These are phyloP conservation scores for Phymanthus crucifer DNA, from an alignment of 92 coral and sea anemone genomes.

Conservation along the genomic window DNA sequence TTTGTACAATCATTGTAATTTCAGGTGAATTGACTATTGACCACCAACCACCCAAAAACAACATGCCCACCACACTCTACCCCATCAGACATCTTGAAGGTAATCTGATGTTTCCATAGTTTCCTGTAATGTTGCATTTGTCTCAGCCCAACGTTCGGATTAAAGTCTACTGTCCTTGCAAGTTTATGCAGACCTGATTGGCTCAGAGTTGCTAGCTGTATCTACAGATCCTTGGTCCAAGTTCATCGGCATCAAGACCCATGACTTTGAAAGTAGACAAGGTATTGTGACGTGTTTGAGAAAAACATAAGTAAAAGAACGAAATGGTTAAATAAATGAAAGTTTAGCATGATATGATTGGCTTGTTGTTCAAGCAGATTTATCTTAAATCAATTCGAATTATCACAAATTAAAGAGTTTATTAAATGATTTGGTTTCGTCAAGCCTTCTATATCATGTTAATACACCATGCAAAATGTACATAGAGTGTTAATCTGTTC, in stretches of 20 bases:
- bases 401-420: neutral
- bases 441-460: neutral
- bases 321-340: neutral
- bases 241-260: neutral
- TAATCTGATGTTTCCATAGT: neutral
- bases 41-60: neutral
- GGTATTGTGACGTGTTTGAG: neutral
- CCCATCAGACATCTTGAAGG: neutral
- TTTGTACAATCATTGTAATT: neutral
- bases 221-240: neutral
- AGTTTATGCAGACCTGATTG: neutral
- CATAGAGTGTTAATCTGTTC: neutral
- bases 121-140: conserved; percentile 8
- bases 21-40: conserved; percentile 7
- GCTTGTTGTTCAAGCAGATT: too few species aligned
- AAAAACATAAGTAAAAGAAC: neutral
- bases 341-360: neutral
- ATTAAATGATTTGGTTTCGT: neutral
- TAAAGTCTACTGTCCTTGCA: neutral
- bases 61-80: neutral
- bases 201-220: neutral
- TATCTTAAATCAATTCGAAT: neutral
- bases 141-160: neutral
- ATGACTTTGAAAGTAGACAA: neutral
- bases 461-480: neutral